A percentile compares a stretch with the other conserved stretches of the same genome.
Evolutionary conservation across 2,797 vertebrate species (phyloP).

Genomic region (Malurus leucopterus): DNA sequence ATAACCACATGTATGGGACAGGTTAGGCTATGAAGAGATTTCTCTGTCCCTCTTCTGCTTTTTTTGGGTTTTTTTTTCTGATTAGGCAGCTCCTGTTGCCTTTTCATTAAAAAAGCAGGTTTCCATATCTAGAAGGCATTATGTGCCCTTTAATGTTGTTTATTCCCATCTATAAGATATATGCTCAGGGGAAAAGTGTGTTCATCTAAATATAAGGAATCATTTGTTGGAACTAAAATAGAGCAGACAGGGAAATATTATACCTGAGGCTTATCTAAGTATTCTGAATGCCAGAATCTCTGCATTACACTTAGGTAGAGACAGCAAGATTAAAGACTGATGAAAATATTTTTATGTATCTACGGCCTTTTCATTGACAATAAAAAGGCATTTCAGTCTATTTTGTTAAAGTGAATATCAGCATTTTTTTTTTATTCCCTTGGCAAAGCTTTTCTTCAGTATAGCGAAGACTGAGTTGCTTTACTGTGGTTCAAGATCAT

Average conservation of each 20-base stretch:
- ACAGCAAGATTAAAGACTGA: neutral
- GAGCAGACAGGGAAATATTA: neutral
- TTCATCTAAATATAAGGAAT: neutral
- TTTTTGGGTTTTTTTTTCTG: neutral
- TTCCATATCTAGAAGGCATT: neutral
- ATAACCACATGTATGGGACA: neutral
- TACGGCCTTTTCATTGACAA: neutral
- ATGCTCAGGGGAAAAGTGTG: neutral
- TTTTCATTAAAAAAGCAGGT: neutral
- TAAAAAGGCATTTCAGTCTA: neutral
- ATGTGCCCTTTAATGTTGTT: neutral
- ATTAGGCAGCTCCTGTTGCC: neutral
- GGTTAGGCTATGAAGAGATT: neutral
- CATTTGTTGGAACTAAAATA: neutral
- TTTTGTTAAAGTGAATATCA: neutral
- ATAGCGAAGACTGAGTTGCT: neutral
- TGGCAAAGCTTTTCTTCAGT: neutral
- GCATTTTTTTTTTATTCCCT: neutral
- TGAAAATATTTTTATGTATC: neutral
- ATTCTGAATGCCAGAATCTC: neutral
- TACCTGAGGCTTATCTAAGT: neutral
- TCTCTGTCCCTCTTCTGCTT: neutral
- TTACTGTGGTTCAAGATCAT: neutral
- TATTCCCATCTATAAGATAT: neutral
- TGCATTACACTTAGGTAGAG: neutral